A percentile compares a stretch with the other conserved stretches of the same genome.
Conservation (phyloP, 2,797 vertebrate genomes). For the Bryconaethiops microstoma region DNA sequence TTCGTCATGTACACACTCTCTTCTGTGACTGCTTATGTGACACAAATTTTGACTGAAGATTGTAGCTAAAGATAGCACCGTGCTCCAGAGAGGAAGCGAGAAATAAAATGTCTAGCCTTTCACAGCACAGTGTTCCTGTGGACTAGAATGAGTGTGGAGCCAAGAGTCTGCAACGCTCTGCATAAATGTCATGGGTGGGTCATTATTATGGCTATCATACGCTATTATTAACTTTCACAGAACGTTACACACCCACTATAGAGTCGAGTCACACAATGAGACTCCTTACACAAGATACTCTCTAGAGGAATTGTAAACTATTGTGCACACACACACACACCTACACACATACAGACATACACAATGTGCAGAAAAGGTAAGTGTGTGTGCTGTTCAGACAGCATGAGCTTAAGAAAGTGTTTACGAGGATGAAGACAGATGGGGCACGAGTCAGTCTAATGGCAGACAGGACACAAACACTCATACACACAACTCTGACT, state of each 20-base stretch:
- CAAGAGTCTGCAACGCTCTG: conserved; percentile 13
- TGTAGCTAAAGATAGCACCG: not conserved
- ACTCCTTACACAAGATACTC: conserved; percentile 10
- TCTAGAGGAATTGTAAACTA: not conserved
- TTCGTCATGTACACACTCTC: not conserved
- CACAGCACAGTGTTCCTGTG: not conserved
- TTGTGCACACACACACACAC: not conserved
- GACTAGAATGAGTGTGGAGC: not conserved
- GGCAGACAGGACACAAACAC: conserved; percentile 38
- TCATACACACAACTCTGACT: conserved; percentile 37
- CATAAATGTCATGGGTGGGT: conserved; percentile 43
- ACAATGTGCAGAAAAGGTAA: conserved; percentile 41
- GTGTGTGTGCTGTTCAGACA: conserved; percentile 29
- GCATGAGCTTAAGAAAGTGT: conserved; percentile 23
- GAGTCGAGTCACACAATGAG: conserved; percentile 43
- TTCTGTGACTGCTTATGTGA: not conserved
- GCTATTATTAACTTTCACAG: conserved; percentile 42
- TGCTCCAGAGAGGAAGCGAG: not conserved
- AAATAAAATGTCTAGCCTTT: conserved; percentile 4
- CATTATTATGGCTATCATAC: conserved; percentile 45
- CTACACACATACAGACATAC: conserved; percentile 1
- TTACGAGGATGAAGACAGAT: conserved; percentile 37
- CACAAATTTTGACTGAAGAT: not conserved
- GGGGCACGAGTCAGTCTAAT: conserved; percentile 41
- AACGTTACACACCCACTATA: conserved; percentile 36